Percentiles rank a stretch among this genome's conserved stretches.
Evolutionary conservation across 2,888 invertebrate species (phyloP).

Genomic region (Drosophila limbata): DNA sequence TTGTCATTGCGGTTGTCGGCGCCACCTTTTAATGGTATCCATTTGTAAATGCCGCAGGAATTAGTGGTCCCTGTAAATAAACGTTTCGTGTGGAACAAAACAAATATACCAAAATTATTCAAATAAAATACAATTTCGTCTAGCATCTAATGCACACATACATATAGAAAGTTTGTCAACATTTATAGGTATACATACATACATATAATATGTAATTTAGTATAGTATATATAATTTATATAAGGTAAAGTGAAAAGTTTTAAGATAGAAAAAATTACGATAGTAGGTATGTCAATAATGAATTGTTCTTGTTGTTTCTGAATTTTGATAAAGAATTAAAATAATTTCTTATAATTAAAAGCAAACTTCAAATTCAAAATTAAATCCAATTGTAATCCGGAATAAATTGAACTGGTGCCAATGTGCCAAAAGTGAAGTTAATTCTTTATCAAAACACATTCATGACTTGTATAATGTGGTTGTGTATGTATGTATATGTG

Average conservation of each 20-base stretch:
- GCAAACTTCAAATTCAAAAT: neutral
- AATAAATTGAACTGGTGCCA: slow-evolving; percentile 18
- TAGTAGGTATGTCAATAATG: slow-evolving; percentile 4
- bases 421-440: slow-evolving; percentile 12
- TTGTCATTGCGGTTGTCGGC: slow-evolving; percentile 80
- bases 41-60: slow-evolving; percentile 99
- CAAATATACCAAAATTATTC: slow-evolving; percentile 75
- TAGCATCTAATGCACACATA: slow-evolving; percentile 72
- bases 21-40: slow-evolving; percentile 92
- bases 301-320: slow-evolving; percentile 9
- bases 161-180: slow-evolving; percentile 53
- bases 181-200: slow-evolving; percentile 43
- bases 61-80: slow-evolving; percentile 94
- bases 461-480: slow-evolving; percentile 41
- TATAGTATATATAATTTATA: slow-evolving; percentile 1
- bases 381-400: slow-evolving; percentile 16
- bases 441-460: slow-evolving; percentile 61
- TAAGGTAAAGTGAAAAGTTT: slow-evolving; percentile 51
- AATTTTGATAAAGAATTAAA: slow-evolving; percentile 38
- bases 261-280: slow-evolving; percentile 11
- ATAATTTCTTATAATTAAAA: slow-evolving; percentile 5
- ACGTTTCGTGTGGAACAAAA: slow-evolving; percentile 68
- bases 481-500: slow-evolving; percentile 14
- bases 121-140: slow-evolving; percentile 61
- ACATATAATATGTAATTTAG: slow-evolving; percentile 24